A percentile compares a stretch with the other conserved stretches of the same genome.
Conservation (phyloP, 2,113 vertebrate genomes). For the Gnathonemus longibarbis region DNA sequence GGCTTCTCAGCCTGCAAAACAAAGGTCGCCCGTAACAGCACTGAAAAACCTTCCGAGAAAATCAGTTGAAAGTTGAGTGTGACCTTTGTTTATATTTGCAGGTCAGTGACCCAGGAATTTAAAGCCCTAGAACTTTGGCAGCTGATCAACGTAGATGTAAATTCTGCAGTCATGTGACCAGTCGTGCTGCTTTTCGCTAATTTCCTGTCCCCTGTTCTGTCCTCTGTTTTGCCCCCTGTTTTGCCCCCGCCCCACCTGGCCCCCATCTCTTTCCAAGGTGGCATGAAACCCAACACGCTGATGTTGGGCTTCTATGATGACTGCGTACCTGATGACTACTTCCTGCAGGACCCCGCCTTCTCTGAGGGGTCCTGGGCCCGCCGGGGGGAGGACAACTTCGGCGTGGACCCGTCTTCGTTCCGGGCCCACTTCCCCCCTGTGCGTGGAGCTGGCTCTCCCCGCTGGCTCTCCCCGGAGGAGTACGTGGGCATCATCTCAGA, state of each 20-base stretch:
- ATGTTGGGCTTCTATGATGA: constrained; percentile 82
- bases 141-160: neutral
- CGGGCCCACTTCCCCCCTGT: constrained; percentile 79
- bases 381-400: constrained; percentile 60
- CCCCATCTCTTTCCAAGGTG: constrained; percentile 54
- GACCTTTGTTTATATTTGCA: neutral
- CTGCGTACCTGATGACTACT: constrained; percentile 74
- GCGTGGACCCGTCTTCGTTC: constrained; percentile 69
- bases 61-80: neutral
- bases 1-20: neutral
- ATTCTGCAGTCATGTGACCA: neutral
- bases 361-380: constrained; percentile 41
- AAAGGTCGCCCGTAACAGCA: neutral
- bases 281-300: constrained; percentile 86
- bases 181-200: neutral
- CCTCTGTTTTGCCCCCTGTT: too few relatives aligned
- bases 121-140: neutral
- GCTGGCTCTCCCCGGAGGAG: constrained; percentile 67
- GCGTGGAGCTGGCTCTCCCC: constrained; percentile 62
- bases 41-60: neutral
- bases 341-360: constrained; percentile 74
- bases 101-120: neutral
- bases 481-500: constrained; percentile 79
- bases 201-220: neutral
- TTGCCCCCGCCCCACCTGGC: too few relatives aligned